Percentiles rank a stretch among this genome's conserved stretches.
Evolutionary conservation across 2,797 vertebrate genomes (phyloP).

Genomic region (Tympanoctomys barrerae): DNA sequence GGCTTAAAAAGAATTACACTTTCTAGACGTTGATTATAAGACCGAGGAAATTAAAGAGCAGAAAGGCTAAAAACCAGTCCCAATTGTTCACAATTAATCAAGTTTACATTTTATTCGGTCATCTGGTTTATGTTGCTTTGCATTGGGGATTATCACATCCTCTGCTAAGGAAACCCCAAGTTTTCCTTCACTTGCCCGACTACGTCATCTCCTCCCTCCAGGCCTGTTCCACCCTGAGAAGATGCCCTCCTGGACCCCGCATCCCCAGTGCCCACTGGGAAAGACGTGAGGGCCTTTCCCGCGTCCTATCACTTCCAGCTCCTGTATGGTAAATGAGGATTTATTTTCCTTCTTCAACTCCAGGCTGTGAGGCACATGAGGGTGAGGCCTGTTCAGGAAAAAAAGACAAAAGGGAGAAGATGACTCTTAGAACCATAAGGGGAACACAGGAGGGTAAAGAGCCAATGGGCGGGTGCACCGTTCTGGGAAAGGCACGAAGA

Average conservation of each 20-base stretch:
- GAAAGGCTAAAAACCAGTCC: not conserved
- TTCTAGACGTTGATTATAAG: constrained; percentile 10
- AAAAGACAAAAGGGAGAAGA: not conserved
- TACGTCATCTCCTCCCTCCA: not conserved
- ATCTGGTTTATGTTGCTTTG: not conserved
- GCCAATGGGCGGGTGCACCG: not conserved
- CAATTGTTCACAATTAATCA: not conserved
- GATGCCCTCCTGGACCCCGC: not conserved
- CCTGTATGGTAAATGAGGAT: not conserved
- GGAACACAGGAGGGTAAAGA: not conserved
- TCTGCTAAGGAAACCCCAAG: constrained; percentile 1
- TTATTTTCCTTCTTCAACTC: not conserved
- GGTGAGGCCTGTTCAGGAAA: not conserved
- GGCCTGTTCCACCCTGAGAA: not conserved
- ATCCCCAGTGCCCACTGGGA: not conserved
- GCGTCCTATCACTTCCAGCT: not conserved
- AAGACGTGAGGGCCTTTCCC: not conserved
- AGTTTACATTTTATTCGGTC: not conserved
- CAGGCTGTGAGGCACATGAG: not conserved
- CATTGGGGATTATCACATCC: not conserved
- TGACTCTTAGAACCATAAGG: not conserved
- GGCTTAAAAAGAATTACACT: not conserved
- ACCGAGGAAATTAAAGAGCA: not conserved
- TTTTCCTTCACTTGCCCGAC: not conserved
- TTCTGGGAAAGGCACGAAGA: not conserved